Evolutionary conservation across 1,140 invertebrate species (phyloP), one percentile per base, ranked within the genome.

Genomic region (Polypedilum pembai): DNA sequence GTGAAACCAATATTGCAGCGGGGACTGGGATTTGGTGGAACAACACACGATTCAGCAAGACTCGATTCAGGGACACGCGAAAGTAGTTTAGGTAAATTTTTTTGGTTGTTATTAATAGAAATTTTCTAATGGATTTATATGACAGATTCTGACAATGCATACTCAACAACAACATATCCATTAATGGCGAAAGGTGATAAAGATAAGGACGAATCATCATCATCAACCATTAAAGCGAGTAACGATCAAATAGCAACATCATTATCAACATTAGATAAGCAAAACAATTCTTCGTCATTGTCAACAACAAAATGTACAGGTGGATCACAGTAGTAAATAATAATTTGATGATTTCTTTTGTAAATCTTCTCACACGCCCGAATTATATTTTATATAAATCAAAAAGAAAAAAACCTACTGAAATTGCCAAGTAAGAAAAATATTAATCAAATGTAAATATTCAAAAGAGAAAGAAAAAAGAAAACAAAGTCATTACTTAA

Each of bases 41-140:
- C 20, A 10, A 8, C 10, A 12, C 73, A 76, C 76, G 78, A 7
- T 69, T 74, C 24, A 78, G 80, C 65, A 78, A 40, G 21, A 3
- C 77, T 77, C 15, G 79, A 80, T 75, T 76, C 78, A 72, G 77
- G 75, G 12, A 82, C 80, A 41, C 74, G 81, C 74, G 81, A 82
- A 76, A 82, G 81, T 74, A 82, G 81, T 75, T 76, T 82, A 77
- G 81, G 81, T 81, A 77, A 77, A 77, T 21, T 20, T 63, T n/a
- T n/a, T n/a, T n/a, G n/a, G n/a, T 7, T 20, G 7, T 20, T 5
- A 21, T 69, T 56, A 4, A 33, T 3, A 45, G 41, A 45, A 15
- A 45, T 3, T 3, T 33, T 33, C 1, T 33, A 33, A 33, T 33
- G 24, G 24, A 33, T 33, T 33, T 33, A 33, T 33, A 1, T 33